These are phyloP conservation scores for Cacoxenus indagator DNA, from an alignment of 2,888 invertebrate genomes.

Conservation along the genomic window DNA sequence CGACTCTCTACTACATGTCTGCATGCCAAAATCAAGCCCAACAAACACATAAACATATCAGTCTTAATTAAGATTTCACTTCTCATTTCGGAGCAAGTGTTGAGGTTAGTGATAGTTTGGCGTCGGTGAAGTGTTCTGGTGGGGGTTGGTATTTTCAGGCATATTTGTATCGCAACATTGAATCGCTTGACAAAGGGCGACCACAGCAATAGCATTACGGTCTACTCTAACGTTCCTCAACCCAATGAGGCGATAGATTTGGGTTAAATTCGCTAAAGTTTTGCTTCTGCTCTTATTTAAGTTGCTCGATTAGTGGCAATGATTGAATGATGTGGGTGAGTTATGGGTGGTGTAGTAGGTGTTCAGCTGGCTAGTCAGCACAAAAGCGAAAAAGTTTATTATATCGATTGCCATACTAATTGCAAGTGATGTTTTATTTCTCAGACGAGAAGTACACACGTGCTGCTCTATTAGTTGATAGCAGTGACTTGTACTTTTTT, in stretches of 20 bases:
- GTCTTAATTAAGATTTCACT: slow-evolving; percentile 68
- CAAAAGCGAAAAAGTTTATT: slow-evolving; percentile 46
- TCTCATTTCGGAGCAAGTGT: slow-evolving; percentile 35
- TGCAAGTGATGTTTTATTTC: slow-evolving; percentile 49
- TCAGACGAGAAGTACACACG: neutral
- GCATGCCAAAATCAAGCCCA: slow-evolving; percentile 20
- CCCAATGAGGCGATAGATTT: neutral
- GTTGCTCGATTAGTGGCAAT: slow-evolving; percentile 44
- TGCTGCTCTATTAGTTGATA: neutral
- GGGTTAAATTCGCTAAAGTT: slow-evolving; percentile 16
- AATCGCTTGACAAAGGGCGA: slow-evolving; percentile 1
- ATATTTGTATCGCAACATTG: slow-evolving; percentile 13
- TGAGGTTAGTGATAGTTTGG: neutral
- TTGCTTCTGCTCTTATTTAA: slow-evolving; percentile 23
- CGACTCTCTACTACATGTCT: slow-evolving; percentile 5
- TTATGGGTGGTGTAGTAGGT: neutral
- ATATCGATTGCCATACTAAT: slow-evolving; percentile 46
- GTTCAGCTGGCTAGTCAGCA: slow-evolving; percentile 24
- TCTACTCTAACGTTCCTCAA: neutral
- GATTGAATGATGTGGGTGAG: slow-evolving; percentile 34
- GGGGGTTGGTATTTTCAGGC: neutral
- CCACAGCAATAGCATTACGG: neutral
- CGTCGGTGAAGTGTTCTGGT: slow-evolving; percentile 36
- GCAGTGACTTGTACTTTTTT: slow-evolving; percentile 18
- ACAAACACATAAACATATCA: slow-evolving; percentile 58